Evolutionary conservation across 1,140 invertebrate species (phyloP), one percentile per base, ranked within the genome.

Genomic region (Papilio glaucus): DNA sequence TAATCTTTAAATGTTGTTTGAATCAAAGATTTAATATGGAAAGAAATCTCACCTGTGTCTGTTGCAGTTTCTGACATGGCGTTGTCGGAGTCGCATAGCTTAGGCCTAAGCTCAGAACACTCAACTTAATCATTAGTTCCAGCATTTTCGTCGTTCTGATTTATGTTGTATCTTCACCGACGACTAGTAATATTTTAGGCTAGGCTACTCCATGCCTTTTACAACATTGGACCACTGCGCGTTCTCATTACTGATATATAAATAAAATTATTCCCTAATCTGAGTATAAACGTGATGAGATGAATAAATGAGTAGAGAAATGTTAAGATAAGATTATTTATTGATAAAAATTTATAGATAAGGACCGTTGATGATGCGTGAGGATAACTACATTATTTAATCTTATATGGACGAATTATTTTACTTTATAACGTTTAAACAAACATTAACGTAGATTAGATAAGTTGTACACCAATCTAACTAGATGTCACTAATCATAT

Each of bases 11-110:
- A n/a, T n/a, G n/a, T n/a, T n/a, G n/a, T n/a, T n/a, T n/a, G n/a
- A n/a, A n/a, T n/a, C n/a, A n/a, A n/a, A 13, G 39, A 4, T 13
- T n/a, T 0, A 61, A 61, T 13, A 33, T 6, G n/a, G 8, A 26
- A 45, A 38, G 37, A 45, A 21, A 53, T 38, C 76, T 84, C 81
- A 90, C 89, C 78, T 91, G 89, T 29, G 88, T 81, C 38, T 89
- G 85, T 61, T 88, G 89, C 18, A 84, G 62, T 57, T 84, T 81
- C 26, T 84, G 77, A 72, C 85, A 87, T 62, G 67, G 41, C n/a
- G 41, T 79, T 0, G 73, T 74, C 4, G 78, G 65, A 7, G 81
- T 85, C 49, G 82, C 85, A 76, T 83, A 74, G 74, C 80, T 77
- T 0, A 84, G 26, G 9, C 79, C 76, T 26, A 85, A 49, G 7